A percentile compares a stretch with the other conserved stretches of the same genome.
These are phyloP conservation scores for Anoplopoma fimbria DNA, from an alignment of 2,113 vertebrate genomes.

Conservation along the genomic window DNA sequence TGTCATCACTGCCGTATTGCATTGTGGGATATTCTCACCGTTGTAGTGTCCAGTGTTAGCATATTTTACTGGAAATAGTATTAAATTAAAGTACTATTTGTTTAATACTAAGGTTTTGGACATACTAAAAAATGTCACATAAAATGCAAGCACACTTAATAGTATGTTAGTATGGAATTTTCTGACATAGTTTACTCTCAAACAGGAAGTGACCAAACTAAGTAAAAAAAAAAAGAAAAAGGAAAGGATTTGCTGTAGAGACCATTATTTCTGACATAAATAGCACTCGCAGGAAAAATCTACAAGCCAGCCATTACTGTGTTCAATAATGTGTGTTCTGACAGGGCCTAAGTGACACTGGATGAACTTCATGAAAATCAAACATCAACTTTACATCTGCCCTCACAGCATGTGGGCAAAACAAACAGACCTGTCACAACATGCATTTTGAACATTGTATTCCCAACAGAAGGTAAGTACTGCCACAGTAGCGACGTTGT, in stretches of 20 bases:
- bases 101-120: not conserved
- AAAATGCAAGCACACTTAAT: no score
- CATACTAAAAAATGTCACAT: no score
- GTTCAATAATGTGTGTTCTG: not conserved
- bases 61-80: no score
- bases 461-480: not conserved
- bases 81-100: not conserved
- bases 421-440: not conserved
- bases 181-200: not conserved
- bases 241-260: not conserved
- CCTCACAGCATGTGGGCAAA: slow-evolving; percentile 1
- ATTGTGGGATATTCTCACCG: not conserved
- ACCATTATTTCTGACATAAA: not conserved
- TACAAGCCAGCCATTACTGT: not conserved
- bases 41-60: not conserved
- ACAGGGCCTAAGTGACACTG: not conserved
- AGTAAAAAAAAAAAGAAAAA: not conserved
- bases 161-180: no score
- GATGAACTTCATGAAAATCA: not conserved
- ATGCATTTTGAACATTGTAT: not conserved
- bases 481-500: not conserved
- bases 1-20: not conserved
- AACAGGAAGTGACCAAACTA: not conserved
- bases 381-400: not conserved
- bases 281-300: not conserved